phyloP scores from a whole-genome alignment of 2,797 vertebrate species.

The Sebastes minor region DNA sequence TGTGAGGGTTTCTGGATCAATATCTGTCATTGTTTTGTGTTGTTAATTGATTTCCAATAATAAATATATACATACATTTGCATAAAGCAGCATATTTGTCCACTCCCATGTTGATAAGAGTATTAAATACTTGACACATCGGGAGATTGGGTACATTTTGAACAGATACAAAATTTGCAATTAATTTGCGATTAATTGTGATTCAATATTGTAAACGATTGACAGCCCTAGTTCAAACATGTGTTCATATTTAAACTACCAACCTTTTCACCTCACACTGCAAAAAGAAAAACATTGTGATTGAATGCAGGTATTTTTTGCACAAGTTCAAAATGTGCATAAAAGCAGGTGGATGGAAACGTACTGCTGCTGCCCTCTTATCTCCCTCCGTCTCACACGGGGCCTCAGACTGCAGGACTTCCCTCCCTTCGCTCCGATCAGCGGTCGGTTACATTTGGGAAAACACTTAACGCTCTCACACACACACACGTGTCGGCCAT shows the following conservation, averaged over 20 bases:
- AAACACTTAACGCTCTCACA: slow-evolving; percentile 15
- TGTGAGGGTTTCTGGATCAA: too few species aligned
- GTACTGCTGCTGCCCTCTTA: too few species aligned
- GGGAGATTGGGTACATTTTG: too few species aligned
- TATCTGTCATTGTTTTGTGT: too few species aligned
- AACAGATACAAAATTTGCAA: too few species aligned
- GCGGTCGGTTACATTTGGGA: neutral
- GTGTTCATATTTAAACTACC: neutral
- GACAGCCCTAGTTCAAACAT: too few species aligned
- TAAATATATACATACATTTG: too few species aligned
- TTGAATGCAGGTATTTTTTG: neutral
- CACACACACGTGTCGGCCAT: neutral
- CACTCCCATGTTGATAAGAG: rapidly evolving
- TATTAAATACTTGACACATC: too few species aligned
- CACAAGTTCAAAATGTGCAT: neutral
- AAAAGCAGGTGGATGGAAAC: slow-evolving; percentile 9
- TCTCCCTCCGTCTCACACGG: neutral
- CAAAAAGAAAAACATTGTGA: neutral
- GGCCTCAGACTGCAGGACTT: neutral
- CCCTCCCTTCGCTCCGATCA: neutral
- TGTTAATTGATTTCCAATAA: too few species aligned
- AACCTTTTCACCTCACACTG: neutral
- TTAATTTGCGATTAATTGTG: too few species aligned
- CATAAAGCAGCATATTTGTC: too few species aligned
- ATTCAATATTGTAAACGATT: too few species aligned